Evolutionary conservation across 2,113 vertebrate genomes (phyloP), one percentile per base, ranked within the genome.

Genomic region (Trogon melanurus): DNA sequence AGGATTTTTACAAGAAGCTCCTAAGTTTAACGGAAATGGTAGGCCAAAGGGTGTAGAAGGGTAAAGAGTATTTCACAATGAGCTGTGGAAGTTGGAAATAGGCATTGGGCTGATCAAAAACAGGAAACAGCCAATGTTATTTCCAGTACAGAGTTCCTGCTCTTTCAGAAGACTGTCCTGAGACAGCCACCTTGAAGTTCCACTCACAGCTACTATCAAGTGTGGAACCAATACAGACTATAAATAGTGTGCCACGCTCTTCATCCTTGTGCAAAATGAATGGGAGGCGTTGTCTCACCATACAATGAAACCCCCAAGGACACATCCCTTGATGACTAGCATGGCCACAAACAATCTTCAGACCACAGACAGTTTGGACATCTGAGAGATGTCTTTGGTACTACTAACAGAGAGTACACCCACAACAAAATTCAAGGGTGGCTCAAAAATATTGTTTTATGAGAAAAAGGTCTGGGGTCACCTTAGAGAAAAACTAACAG

Each of bases 221-320:
- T 10, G 38, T 0, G 7, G 13, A 57, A 30, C 12, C 6, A 27
- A 11, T 53, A 44, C 9, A 41, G 16, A 16, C 3, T 51, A 3
- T 8, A 44, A 12, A 13, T 20, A 9, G 0, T 3, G 3, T 36
- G 8, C 10, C 3, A 0, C 23, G 17, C 3, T 71, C n/a, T 71
- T 71, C 32, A 36, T n/a, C 9, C 15, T 38, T 4, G 16, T 47
- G 19, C 20, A 62, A 47, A 62, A 36, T 18, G 30, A 66, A 8
- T 4, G n/a, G 26, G 26, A 70, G 5, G 1, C 6, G 1, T 0
- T 7, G 70, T 30, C 32, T 44, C 23, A 57, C 4, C 3, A 13
- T 2, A 13, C 8, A 13, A 25, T 5, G 4, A 48, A 22, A 51
- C 7, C 3, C 20, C 8, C 29, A 32, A 41, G 6, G 10, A 13